Percentiles rank a stretch among this genome's conserved stretches.
These are phyloP conservation scores for Pedionomus torquatus DNA, from an alignment of 2,113 vertebrate genomes.

Conservation along the genomic window DNA sequence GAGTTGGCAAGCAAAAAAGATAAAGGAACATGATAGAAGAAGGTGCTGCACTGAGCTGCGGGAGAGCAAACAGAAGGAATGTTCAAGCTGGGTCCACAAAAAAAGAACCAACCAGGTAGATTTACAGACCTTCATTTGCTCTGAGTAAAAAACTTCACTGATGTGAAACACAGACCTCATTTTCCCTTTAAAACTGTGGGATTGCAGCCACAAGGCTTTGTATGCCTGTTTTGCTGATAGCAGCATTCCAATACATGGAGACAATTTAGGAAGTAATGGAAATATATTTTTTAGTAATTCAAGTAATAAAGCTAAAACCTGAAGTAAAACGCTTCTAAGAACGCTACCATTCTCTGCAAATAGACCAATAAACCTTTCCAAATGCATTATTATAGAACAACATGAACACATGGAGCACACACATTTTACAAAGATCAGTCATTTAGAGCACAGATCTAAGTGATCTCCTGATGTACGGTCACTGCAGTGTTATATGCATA, in stretches of 20 bases:
- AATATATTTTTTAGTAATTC: background rate
- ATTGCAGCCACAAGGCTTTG: background rate
- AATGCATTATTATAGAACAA: background rate
- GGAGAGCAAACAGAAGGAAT: background rate
- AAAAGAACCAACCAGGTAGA: background rate
- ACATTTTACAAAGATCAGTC: background rate
- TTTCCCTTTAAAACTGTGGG: background rate
- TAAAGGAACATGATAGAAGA: background rate
- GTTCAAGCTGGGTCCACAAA: background rate
- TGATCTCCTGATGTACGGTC: background rate
- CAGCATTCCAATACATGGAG: background rate
- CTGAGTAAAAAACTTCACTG: background rate
- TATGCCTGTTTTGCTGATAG: background rate
- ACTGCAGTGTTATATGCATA: background rate
- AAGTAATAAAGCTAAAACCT: background rate
- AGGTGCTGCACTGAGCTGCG: background rate
- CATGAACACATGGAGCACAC: background rate
- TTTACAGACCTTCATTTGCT: background rate
- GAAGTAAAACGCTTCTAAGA: background rate
- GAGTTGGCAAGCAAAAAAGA: background rate
- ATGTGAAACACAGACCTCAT: background rate
- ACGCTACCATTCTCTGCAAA: background rate
- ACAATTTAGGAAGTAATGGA: background rate
- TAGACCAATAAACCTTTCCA: background rate
- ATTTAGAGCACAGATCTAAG: background rate